A percentile compares a stretch with the other conserved stretches of the same genome.
These are phyloP conservation scores for Atrichornis clamosus DNA, from an alignment of 2,113 vertebrate species.

Conservation along the genomic window DNA sequence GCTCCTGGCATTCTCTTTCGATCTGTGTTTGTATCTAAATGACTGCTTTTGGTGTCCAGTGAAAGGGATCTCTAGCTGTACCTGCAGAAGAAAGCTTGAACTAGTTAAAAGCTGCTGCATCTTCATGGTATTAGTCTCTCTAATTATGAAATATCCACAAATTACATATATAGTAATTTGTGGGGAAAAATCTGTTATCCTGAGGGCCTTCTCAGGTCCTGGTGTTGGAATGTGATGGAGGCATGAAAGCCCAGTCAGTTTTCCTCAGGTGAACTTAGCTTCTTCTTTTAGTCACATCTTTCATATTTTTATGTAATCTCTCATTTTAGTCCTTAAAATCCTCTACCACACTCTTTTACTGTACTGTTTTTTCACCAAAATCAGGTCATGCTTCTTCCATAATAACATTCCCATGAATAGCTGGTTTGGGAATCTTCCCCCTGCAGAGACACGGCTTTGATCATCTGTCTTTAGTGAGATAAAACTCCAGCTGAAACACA, in stretches of 20 bases:
- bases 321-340: not conserved
- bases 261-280: not conserved
- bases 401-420: not conserved
- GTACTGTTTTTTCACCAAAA: not conserved
- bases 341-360: not conserved
- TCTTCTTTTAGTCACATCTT: not conserved
- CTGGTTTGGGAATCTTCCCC: not conserved
- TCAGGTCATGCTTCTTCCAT: not conserved
- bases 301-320: not conserved
- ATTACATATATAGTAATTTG: no score
- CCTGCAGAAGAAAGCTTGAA: no score
- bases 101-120: no score
- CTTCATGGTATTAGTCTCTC: no score
- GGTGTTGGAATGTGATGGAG: not conserved
- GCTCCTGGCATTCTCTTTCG: no score
- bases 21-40: no score
- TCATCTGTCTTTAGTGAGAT: not conserved
- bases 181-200: not conserved
- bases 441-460: not conserved
- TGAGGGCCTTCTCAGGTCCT: not conserved
- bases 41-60: no score
- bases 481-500: not conserved
- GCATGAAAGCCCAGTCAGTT: not conserved
- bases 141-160: no score
- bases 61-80: no score